A percentile compares a stretch with the other conserved stretches of the same genome.
Conservation (phyloP, 2,888 invertebrate genomes). For the Nomada ferruginata region DNA sequence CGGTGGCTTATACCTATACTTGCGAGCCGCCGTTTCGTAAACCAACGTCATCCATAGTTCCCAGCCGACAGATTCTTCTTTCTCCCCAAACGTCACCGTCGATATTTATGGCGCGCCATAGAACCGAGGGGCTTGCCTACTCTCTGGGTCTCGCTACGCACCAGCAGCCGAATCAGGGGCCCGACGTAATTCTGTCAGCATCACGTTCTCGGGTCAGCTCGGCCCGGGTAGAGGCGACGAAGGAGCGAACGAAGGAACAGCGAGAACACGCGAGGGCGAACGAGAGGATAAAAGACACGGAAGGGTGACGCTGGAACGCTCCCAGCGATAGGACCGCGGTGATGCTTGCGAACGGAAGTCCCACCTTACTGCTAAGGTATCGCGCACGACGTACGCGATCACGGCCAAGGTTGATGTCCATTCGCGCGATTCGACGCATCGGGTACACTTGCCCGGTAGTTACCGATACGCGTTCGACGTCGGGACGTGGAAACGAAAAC, state of each 20-base stretch:
- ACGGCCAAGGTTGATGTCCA: slow-evolving; percentile 66
- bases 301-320: slow-evolving; percentile 60
- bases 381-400: slow-evolving; percentile 29
- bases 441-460: slow-evolving; percentile 34
- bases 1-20: slow-evolving; percentile 59
- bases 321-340: slow-evolving; percentile 50
- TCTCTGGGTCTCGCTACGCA: slow-evolving; percentile 46
- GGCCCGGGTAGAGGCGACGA: slow-evolving; percentile 61
- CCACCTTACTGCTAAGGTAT: slow-evolving; percentile 30
- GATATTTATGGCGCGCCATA: slow-evolving; percentile 83
- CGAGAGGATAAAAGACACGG: slow-evolving; percentile 17
- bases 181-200: slow-evolving; percentile 80
- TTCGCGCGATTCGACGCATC: slow-evolving; percentile 54
- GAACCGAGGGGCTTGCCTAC: slow-evolving; percentile 65
- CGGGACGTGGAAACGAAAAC: background rate
- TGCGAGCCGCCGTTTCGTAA: slow-evolving; percentile 65
- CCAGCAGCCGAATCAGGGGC: slow-evolving; percentile 64
- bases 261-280: background rate
- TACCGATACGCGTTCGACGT: slow-evolving; percentile 14
- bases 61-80: slow-evolving; percentile 73
- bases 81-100: slow-evolving; percentile 78
- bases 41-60: slow-evolving; percentile 75
- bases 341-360: slow-evolving; percentile 35
- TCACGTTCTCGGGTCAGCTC: slow-evolving; percentile 68
- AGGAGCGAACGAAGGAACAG: slow-evolving; percentile 35